Base-by-base conservation (phyloP, 2,888 invertebrate species). In the Abrostola tripartita region DNA sequence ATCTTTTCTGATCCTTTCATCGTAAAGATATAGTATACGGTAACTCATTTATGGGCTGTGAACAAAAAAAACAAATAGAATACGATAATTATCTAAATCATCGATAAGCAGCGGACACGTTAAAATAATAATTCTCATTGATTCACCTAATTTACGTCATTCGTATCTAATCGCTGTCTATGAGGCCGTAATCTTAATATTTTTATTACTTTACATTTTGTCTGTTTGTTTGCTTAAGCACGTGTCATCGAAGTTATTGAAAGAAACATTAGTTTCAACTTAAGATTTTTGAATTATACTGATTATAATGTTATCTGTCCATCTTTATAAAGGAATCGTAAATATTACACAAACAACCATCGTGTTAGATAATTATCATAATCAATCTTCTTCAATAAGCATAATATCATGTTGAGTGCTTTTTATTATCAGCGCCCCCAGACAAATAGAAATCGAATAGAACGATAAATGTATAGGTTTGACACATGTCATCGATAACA, bases 51-150 rank as follows among this genome's bases (percentile, higher is more conserved):
- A 72, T 68, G 63, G 42, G 56, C 36, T 51, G n/a, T 58, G 37
- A 50, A 50, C 40, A 42, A 42, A 72, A 51, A 68, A 72, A 58
- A 64, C 52, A 64, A 68, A 72, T 61, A 68, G 67, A 56, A 68
- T 42, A 67, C 57, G 64, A 71, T 78, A 58, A 50, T 54, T 62
- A 80, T 62, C 47, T 50, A 53, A 42, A 56, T 55, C 37, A 52
- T 52, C 44, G 71, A 79, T 78, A 71, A 68, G 38, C 24, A n/a
- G 5, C 50, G n/a, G 47, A 58, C 41, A 55, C 62, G 44, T 51
- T 55, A 61, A 51, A 66, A 37, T n/a, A 49, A 63, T 62, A 52
- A 62, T 64, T 65, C 35, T 54, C 37, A 63, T 47, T 38, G 64
- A 69, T 61, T 64, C 57, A 58, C 52, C 10, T 24, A 51, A 10